Evolutionary conservation across 1,140 invertebrate species (phyloP).

Genomic region (Drosophila ogumai): DNA sequence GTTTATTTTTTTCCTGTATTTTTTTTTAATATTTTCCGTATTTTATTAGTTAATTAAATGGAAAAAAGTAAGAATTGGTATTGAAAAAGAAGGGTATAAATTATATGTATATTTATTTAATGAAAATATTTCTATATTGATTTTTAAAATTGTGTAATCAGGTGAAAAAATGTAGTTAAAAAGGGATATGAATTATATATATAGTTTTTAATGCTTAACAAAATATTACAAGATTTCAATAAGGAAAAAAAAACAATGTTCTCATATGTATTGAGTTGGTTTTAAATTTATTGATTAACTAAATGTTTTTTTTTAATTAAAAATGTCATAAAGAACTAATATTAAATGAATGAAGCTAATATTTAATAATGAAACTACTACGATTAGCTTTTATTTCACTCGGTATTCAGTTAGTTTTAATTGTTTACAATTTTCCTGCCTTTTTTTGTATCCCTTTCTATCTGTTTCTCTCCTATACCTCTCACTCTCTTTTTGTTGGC

Average conservation of each 20-base stretch:
- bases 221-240: too few species aligned
- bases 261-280: not conserved
- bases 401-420: not conserved
- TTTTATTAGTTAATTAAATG: too few species aligned
- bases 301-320: not conserved
- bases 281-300: not conserved
- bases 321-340: not conserved
- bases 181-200: not conserved
- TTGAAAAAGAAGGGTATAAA: not conserved
- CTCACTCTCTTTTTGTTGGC: slow-evolving; percentile 5
- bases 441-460: slow-evolving; percentile 3
- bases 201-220: too few species aligned
- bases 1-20: not conserved
- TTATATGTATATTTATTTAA: not conserved
- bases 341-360: too few species aligned
- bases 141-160: not conserved
- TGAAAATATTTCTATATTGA: not conserved
- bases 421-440: not conserved
- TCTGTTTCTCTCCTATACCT: not conserved
- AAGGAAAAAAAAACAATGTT: not conserved
- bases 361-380: too few species aligned
- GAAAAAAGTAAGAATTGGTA: not conserved
- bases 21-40: not conserved
- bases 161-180: not conserved
- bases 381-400: not conserved